These are phyloP conservation scores for Scyliorhinus canicula DNA, from an alignment of 2,797 vertebrate species.

Conservation along the genomic window DNA sequence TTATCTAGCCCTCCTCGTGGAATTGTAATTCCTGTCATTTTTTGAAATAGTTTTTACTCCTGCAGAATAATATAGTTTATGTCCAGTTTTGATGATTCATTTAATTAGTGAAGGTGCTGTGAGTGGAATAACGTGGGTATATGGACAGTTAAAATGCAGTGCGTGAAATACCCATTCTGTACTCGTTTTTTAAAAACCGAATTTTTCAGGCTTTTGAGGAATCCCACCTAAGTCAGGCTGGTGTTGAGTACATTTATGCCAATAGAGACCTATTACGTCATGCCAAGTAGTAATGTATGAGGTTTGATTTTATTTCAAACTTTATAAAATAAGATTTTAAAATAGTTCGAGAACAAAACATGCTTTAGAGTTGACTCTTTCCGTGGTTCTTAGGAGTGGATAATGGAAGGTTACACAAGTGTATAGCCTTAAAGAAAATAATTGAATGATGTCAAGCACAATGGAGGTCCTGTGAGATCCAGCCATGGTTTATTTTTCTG, in stretches of 20 bases:
- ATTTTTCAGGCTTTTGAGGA: neutral
- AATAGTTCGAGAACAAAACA: neutral
- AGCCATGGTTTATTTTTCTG: neutral
- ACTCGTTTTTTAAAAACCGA: neutral
- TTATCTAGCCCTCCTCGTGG: neutral
- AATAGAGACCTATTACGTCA: neutral
- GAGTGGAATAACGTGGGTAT: neutral
- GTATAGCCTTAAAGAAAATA: neutral
- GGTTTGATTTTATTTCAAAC: neutral
- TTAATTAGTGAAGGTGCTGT: neutral
- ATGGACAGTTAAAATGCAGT: neutral
- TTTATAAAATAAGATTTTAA: neutral
- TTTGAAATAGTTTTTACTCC: neutral
- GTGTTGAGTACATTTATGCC: neutral
- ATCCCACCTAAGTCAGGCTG: neutral
- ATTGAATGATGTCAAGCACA: neutral
- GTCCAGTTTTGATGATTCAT: neutral
- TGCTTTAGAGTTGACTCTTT: neutral
- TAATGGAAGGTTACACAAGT: no score
- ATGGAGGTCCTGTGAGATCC: neutral
- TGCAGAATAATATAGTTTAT: neutral
- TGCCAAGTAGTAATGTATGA: neutral
- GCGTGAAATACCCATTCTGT: neutral
- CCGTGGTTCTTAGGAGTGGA: neutral
- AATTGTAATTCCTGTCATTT: neutral